Base-by-base conservation (phyloP, 2,113 vertebrate genomes). In the Rhinichthys klamathensis region DNA sequence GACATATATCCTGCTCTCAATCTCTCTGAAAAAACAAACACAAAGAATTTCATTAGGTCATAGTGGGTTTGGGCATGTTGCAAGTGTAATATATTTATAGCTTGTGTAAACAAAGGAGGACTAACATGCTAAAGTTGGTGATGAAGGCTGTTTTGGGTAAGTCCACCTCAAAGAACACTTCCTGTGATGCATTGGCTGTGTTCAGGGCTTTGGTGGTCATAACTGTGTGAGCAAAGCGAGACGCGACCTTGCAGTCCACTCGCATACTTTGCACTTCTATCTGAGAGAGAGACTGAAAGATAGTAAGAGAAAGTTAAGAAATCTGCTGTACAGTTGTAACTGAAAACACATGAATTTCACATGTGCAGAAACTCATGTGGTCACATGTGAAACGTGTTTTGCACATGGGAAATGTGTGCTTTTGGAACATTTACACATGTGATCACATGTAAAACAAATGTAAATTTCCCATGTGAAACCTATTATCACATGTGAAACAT, bases 131-230 rank as follows among this genome's bases (percentile, higher is more conserved):
- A 89, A 99, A 99, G 93, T 97, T 97, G 86, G 95, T 95, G 92
- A 99, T 99, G 93, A 98, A 99, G 84, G 97, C 97, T 0, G 97
- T 97, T 84, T 97, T 99, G 27, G 98, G 98, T 32, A 99, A 94
- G 0, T 99, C 97, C 91, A 99, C 92, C 49, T 98, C 95, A 18
- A 97, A 99, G 87, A 93, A 87, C 38, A 96, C 95, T 93, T 99
- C 97, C 91, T 94, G 94, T 25, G 96, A 92, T 9, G 82, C 9
- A 0, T 93, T 93, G 69, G 94, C 97, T 74, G 89, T 95, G 93
- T 99, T 99, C 80, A 96, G 87, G 65, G 95, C 96, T 88, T 80
- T 93, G 61, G 97, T 97, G 88, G 95, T 98, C 91, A 98, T 95
- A 89, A 97, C 93, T 0, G 96, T 98, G 92, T 93, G 97, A 27